phyloP scores from a whole-genome alignment of 2,888 invertebrate genomes.

The Ctena decussata region DNA sequence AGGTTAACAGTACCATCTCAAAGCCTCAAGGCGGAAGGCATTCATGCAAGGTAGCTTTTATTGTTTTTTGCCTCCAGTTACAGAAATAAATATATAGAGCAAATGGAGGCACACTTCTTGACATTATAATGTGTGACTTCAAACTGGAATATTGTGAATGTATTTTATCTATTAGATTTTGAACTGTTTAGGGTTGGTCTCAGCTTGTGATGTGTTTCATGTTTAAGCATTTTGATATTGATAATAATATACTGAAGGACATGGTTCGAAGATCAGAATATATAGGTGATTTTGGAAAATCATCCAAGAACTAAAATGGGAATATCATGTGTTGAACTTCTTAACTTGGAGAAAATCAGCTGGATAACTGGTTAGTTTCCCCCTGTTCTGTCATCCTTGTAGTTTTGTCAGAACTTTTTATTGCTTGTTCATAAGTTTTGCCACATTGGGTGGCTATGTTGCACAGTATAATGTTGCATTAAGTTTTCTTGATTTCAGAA shows the following conservation, averaged over 20 bases:
- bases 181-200: too few relatives aligned
- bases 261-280: too few relatives aligned
- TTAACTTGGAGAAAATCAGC: neutral
- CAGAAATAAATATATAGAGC: neutral
- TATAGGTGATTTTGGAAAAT: neutral
- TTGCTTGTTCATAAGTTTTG: too few relatives aligned
- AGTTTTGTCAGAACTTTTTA: too few relatives aligned
- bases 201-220: too few relatives aligned
- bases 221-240: too few relatives aligned
- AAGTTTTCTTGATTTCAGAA: too few relatives aligned
- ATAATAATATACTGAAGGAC: too few relatives aligned
- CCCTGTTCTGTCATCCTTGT: too few relatives aligned
- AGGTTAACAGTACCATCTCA: neutral
- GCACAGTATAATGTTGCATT: too few relatives aligned
- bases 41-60: conserved; percentile 2
- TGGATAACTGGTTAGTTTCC: conserved; percentile 12
- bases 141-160: neutral
- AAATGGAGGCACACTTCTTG: neutral
- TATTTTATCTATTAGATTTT: too few relatives aligned
- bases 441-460: too few relatives aligned
- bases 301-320: neutral
- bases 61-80: conserved; percentile 4
- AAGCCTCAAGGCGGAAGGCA: neutral
- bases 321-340: neutral
- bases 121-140: neutral